Evolutionary conservation across 1,140 invertebrate species (phyloP).

Genomic region (Globodera ellingtonae): DNA sequence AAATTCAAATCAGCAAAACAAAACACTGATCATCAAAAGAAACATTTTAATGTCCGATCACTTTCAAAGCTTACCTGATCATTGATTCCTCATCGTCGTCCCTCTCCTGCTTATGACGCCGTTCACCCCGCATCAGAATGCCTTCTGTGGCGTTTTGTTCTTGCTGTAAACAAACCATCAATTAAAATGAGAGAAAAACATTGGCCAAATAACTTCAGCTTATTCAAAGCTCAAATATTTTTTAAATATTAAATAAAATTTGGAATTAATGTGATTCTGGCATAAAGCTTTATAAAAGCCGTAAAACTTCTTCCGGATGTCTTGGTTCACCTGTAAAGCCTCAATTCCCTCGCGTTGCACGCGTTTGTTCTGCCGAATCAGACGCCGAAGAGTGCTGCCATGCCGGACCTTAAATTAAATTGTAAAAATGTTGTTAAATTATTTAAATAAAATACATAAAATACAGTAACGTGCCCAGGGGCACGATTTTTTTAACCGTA

Average conservation of each 20-base stretch:
- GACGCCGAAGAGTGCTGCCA: background rate
- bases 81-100: slow-evolving; percentile 4
- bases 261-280: too few species aligned
- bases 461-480: background rate
- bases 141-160: background rate
- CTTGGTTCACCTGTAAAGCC: background rate
- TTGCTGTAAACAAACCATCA: background rate
- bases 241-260: too few species aligned
- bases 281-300: too few species aligned
- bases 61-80: background rate
- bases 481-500: background rate
- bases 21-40: too few species aligned
- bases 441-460: background rate
- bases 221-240: background rate
- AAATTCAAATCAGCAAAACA: too few species aligned
- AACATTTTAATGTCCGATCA: background rate
- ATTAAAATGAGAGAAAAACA: too few species aligned
- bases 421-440: too few species aligned
- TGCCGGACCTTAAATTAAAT: slow-evolving; percentile 19
- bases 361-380: slow-evolving; percentile 10
- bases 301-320: too few species aligned
- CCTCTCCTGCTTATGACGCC: background rate
- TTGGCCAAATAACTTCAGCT: too few species aligned
- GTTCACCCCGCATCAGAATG: background rate
- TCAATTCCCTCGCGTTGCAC: slow-evolving; percentile 10